Base-by-base conservation (phyloP, 2,888 invertebrate species). In the Pachliopta kotzebuea region DNA sequence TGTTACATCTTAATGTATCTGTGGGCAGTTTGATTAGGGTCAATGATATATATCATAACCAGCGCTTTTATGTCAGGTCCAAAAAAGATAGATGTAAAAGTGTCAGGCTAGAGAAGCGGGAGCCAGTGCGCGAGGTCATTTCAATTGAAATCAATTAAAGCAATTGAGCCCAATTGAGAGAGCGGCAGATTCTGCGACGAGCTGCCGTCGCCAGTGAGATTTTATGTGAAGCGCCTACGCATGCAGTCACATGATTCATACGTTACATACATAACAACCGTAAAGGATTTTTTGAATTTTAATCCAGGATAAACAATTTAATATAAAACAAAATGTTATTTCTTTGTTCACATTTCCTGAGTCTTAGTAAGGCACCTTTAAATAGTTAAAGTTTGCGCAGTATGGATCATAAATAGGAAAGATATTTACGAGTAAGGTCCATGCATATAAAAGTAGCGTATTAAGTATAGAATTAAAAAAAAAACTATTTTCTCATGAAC, bases 1-100 rank as follows among this genome's bases (percentile, higher is more conserved):
- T n/a, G n/a, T n/a, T 65, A 42, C 56, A 61, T 23, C 54, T 29
- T 52, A 56, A 45, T 52, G 42, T 61, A 63, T 54, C 56, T 45
- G 61, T 61, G 61, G 65, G 56, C 50, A 60, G 69, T 70, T 72
- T 72, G 71, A 69, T 71, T 71, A 70, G 67, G 72, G 70, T 83
- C 80, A 84, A 85, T 84, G 80, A 85, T 81, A 83, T 86, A 82
- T 85, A 88, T 84, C 81, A 82, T 80, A 61, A 65, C 61, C 45
- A 76, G 76, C 76, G 77, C 81, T 83, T 87, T 86, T 84, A 86
- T 88, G 88, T 85, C 88, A 88, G 81, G 84, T 88, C 86, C 88
- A 85, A 90, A 90, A 90, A 90, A 90, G 89, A 90, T 90, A 86
- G 88, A 90, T 90, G 88, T 88, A 90, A 88, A 88, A 89, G 87